These are phyloP conservation scores for Pasiphila rectangulata DNA, from an alignment of 2,888 invertebrate species.

Conservation along the genomic window DNA sequence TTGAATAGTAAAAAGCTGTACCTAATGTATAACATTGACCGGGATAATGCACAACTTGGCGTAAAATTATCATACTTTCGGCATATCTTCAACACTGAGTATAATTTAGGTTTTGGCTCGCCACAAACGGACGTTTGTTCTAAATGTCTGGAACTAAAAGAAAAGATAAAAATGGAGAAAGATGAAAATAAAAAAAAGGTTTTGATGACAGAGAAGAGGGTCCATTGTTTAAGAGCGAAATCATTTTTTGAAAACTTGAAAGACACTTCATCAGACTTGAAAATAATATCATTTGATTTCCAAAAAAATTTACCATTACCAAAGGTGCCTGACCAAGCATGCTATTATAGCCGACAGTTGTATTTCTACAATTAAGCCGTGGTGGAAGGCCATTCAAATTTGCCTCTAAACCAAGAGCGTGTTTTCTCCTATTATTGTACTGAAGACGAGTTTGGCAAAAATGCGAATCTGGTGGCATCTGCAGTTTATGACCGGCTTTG, in stretches of 20 bases:
- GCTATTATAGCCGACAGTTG: conserved; percentile 26
- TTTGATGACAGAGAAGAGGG: no score
- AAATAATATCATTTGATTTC: conserved; percentile 1
- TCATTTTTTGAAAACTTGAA: no score
- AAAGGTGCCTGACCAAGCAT: not conserved
- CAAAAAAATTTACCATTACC: not conserved
- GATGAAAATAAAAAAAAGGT: conserved; percentile 1
- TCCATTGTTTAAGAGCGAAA: no score
- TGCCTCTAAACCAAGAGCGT: conserved; percentile 31
- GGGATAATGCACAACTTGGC: not conserved
- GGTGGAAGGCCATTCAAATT: conserved; percentile 8
- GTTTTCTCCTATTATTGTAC: conserved; percentile 38
- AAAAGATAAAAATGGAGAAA: conserved; percentile 1
- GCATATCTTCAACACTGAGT: not conserved
- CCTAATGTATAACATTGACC: no score
- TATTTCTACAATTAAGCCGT: conserved; percentile 33
- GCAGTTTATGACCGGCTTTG: no score
- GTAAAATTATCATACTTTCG: conserved; percentile 5
- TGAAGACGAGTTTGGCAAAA: conserved; percentile 29
- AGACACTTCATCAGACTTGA: not conserved
- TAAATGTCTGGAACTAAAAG: not conserved
- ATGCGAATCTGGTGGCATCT: conserved; percentile 23
- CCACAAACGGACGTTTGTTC: conserved; percentile 8
- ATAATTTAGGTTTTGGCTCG: conserved; percentile 4
- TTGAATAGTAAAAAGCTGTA: no score